Base-by-base conservation (phyloP, 2,888 invertebrate genomes). In the Lapara coniferarum region DNA sequence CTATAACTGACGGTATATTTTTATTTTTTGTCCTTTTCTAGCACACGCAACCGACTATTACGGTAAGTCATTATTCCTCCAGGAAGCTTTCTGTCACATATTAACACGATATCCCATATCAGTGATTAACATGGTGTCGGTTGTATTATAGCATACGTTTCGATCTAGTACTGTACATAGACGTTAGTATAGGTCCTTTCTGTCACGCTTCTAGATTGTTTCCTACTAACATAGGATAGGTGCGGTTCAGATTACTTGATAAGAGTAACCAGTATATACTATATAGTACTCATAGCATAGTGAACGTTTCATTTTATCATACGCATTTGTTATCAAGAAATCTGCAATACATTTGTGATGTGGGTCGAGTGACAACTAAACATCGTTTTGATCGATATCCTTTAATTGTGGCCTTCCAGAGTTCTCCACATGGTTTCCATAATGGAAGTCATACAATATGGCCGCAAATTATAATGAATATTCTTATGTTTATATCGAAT, bases 11-110 rank as follows among this genome's bases (percentile, higher is more conserved):
- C 86, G 81, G 83, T 82, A 84, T 87, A 83, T 89, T 90, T 89
- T 88, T 85, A 87, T 90, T 91, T 88, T 92, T 89, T 93, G 89
- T 91, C 89, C 89, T 79, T 81, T 88, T 92, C 84, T 90, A 98
- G 98, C 98, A 95, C 98, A 98, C 96, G 97, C 98, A 92, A 97
- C 98, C 96, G 98, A 98, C 95, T 98, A 98, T 95, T 98, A 98
- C 98, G 98, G 98, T 99, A 98, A 98, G 98, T 98, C 96, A 95
- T 95, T 95, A 95, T 96, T 96, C 95, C 95, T 95, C 94, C 95
- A 94, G 94, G 85, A 81, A 78, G 89, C 89, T 89, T 88, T 74
- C 78, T 80, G 77, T 79, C 85, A 81, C 85, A 80, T 77, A 79
- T 81, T 89, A 88, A 88, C 89, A 83, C 83, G 76, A 77, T 83